Base-by-base conservation (phyloP, 2,888 invertebrate species). In the Polia nebulosa region DNA sequence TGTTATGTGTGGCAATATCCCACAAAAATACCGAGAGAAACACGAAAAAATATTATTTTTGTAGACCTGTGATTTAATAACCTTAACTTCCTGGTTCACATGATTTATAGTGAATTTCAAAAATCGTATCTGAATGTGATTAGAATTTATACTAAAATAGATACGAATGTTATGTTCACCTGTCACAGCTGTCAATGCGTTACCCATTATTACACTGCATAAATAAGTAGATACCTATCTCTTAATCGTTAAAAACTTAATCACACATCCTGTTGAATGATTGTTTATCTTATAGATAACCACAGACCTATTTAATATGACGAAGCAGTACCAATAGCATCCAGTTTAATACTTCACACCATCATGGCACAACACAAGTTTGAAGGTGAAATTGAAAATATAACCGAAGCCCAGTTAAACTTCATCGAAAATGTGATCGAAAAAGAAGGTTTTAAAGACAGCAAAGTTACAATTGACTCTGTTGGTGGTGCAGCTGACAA, bases 401-500 rank as follows among this genome's bases (percentile, higher is more conserved):
- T 90, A 4, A 80, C 72, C 44, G 76, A 79, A 39, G 56, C 68
- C 0, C 92, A 92, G 64, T 52, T 87, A 15, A 81, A 86, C 29
- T 89, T 78, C 34, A 87, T 92, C 3, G 73, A 81, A 29, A 78
- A 85, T 57, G 82, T 88, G 0, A 71, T 92, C 1, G 64, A 85
- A 44, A 76, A 89, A 61, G 80, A 71, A 39, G 89, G 88, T 3
- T 87, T 72, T n/a, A 79, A 73, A 41, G 77, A 84, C 32, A 83
- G 79, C 8, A 87, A 86, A 58, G 84, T 88, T 0, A 53, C 51
- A 0, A 68, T 91, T 1, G 68, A 84, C 45, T 55, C 81, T 11
- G 85, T 90, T 3, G 89, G 90, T 1, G 72, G 72, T 65, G 81
- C 81, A 1, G 90, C 86, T 17, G 90, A 90, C 17, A 90, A 89